A percentile compares a stretch with the other conserved stretches of the same genome.
Conservation (phyloP, 2,797 vertebrate species). For the Cuculus canorus region DNA sequence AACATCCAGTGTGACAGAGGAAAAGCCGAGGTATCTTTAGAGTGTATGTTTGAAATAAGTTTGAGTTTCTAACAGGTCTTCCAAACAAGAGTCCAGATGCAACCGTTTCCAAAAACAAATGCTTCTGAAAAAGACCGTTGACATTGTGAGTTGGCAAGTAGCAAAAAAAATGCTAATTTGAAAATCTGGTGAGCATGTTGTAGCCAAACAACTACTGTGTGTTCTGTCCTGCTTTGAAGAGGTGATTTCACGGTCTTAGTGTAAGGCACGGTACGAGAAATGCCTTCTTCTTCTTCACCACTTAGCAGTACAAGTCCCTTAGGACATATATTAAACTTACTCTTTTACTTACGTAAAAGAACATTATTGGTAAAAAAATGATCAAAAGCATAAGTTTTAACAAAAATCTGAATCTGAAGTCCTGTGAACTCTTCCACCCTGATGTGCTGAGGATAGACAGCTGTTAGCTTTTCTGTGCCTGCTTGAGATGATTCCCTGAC, state of each 20-base stretch:
- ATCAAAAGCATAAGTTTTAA: neutral
- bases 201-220: neutral
- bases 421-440: neutral
- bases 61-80: neutral
- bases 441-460: neutral
- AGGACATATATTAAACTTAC: neutral
- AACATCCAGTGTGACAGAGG: neutral
- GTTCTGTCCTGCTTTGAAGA: neutral
- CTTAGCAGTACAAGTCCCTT: neutral
- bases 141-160: neutral
- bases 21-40: neutral
- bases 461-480: accelerated
- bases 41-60: neutral
- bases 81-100: neutral
- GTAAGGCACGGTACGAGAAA: neutral
- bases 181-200: neutral
- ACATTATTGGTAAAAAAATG: neutral
- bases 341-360: neutral
- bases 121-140: neutral
- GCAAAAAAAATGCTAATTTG: neutral
- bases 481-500: neutral
- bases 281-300: neutral
- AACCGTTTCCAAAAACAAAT: neutral
- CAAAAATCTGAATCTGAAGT: neutral
- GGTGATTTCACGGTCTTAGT: neutral